These are phyloP conservation scores for Phrynocephalus forsythii DNA, from an alignment of 2,797 vertebrate genomes.

Conservation along the genomic window DNA sequence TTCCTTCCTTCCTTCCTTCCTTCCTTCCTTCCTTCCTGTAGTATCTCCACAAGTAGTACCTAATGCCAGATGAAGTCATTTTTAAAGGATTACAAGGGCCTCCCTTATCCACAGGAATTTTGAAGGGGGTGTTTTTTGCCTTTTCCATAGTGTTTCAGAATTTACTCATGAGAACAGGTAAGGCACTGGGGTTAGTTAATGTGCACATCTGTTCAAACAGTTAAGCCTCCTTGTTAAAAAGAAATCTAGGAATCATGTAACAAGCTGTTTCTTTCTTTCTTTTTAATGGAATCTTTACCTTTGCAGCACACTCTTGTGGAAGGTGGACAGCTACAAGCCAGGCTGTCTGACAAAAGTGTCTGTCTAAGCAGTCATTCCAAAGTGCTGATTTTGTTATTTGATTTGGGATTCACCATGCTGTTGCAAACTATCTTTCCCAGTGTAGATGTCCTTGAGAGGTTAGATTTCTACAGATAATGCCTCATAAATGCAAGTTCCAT, in stretches of 20 bases:
- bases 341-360: slow-evolving; percentile 75
- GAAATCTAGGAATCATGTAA: not conserved
- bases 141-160: not conserved
- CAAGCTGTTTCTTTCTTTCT: slow-evolving; percentile 9
- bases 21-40: not conserved
- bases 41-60: not conserved
- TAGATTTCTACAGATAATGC: slow-evolving; percentile 78
- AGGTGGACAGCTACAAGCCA: slow-evolving; percentile 67
- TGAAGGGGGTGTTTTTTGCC: not conserved
- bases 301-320: slow-evolving; percentile 48
- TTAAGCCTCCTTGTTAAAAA: not conserved
- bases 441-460: slow-evolving; percentile 82
- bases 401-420: slow-evolving; percentile 84
- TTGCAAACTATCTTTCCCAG: slow-evolving; percentile 82
- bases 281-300: not conserved
- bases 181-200: not conserved
- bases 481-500: slow-evolving; percentile 75
- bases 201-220: not conserved
- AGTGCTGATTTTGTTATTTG: slow-evolving; percentile 84
- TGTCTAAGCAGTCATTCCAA: slow-evolving; percentile 78
- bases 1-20: too few relatives aligned
- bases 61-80: not conserved
- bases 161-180: not conserved
- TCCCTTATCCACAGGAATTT: not conserved
- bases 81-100: not conserved